Percentiles rank a stretch among this genome's conserved stretches.
Conservation (phyloP, 2,113 vertebrate species). For the Aldabrachelys gigantea region DNA sequence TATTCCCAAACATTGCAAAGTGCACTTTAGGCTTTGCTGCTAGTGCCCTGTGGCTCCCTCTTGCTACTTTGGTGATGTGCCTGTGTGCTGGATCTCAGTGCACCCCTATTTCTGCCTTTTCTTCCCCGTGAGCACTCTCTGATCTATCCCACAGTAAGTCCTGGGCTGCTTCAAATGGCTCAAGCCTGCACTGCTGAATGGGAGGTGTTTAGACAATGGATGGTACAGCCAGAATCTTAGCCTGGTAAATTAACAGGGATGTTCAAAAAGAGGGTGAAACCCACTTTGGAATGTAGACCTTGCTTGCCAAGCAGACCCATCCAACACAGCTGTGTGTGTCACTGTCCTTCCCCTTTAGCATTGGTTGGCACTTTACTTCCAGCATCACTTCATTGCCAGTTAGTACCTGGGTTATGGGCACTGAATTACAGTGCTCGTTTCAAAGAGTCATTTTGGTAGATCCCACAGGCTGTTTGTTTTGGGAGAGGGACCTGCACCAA, state of each 20-base stretch:
- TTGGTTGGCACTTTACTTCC: neutral
- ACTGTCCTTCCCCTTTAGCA: neutral
- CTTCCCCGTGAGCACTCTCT: neutral
- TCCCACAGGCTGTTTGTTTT: neutral
- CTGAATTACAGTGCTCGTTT: rapidly evolving
- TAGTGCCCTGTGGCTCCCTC: neutral
- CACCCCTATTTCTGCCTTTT: neutral
- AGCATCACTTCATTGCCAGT: neutral
- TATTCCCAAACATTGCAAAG: neutral
- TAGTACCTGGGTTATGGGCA: neutral
- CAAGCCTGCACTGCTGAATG: neutral
- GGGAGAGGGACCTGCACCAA: neutral
- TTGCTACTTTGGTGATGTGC: neutral
- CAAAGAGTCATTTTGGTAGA: neutral
- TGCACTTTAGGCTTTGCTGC: neutral
- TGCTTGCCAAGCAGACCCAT: neutral
- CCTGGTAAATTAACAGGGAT: neutral
- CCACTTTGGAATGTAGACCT: neutral
- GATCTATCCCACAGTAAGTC: neutral
- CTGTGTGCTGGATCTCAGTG: neutral
- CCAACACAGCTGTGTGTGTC: neutral
- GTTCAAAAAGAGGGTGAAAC: neutral
- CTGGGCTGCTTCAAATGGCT: neutral
- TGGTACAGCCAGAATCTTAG: neutral
- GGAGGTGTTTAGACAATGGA: neutral